Evolutionary conservation across 2,888 invertebrate species (phyloP), one percentile per base, ranked within the genome.

Genomic region (Macrosiphum euphorbiae): DNA sequence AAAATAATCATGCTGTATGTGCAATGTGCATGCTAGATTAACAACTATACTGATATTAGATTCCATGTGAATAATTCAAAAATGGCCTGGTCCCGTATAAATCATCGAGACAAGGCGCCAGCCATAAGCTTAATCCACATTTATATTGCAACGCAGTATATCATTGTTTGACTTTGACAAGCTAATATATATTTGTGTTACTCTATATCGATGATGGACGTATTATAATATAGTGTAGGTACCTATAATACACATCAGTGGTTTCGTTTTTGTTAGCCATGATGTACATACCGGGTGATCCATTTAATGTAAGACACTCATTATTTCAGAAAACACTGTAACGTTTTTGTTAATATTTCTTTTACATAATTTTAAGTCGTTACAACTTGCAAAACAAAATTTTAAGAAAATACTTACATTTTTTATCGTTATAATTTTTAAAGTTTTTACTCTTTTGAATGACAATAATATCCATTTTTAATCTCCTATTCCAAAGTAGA

Each of bases 151-250:
- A 35, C 50, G 86, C 58, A 92, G 61, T 92, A 87, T 61, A 61
- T 92, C 92, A 87, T 92, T 61, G 61, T 92, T 92, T 61, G 92
- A 92, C 92, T 92, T 92, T 61, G 92, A 92, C 92, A 92, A 92
- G 58, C 35, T 28, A 47, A 87, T 61, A 87, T 85, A 84, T 55
- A 52, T 78, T 91, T 86, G n/a, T 61, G 58, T 58, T 86, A 35
- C 44, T 91, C 86, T 58, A 61, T 11, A 55, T 35, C 58, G 86
- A n/a, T 58, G 85, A 86, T 47, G 92, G 85, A 61, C n/a, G 20
- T 88, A 24, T 88, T 52, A 52, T 24, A n/a, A 85, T 44, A 47
- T 47, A 44, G 44, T 47, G 86, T 78, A 35, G 11, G 86, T 78
- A 78, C 20, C 78, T 78, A 78, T 58, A 58, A 26, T 78, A 35